Conservation (phyloP, 2,113 vertebrate genomes). For the Brienomyrus longianalis region DNA sequence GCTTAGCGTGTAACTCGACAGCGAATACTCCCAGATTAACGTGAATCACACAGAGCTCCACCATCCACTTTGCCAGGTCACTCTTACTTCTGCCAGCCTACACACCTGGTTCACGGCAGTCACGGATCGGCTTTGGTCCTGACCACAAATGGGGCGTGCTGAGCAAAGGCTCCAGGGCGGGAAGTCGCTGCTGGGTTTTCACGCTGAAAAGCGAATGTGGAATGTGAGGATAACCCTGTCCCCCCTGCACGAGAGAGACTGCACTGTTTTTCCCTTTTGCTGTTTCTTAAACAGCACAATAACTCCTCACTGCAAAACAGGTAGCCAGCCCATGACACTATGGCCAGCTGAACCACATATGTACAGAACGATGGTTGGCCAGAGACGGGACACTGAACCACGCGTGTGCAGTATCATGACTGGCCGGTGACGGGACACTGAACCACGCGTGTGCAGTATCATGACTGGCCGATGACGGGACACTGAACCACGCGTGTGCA, state of each 20-base stretch:
- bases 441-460: too few relatives aligned
- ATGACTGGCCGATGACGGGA: too few relatives aligned
- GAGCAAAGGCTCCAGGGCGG: too few relatives aligned
- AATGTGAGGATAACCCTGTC: background rate
- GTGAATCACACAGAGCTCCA: background rate
- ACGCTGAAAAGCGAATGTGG: background rate
- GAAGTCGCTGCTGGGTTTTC: background rate
- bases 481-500: too few relatives aligned
- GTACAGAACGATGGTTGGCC: too few relatives aligned
- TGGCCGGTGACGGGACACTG: too few relatives aligned
- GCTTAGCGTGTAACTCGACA: background rate
- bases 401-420: too few relatives aligned
- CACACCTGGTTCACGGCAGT: background rate
- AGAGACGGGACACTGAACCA: too few relatives aligned
- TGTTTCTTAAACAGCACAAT: background rate
- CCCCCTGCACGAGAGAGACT: background rate
- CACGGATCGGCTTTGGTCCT: background rate
- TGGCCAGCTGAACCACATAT: too few relatives aligned
- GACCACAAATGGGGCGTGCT: background rate
- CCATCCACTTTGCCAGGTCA: background rate
- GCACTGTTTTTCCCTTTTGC: background rate
- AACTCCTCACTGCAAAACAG: background rate
- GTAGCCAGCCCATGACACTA: background rate
- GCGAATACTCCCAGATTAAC: background rate
- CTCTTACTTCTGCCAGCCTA: background rate